Conservation (phyloP, 2,888 invertebrate species). For the Caenorhabditis drosophilae region DNA sequence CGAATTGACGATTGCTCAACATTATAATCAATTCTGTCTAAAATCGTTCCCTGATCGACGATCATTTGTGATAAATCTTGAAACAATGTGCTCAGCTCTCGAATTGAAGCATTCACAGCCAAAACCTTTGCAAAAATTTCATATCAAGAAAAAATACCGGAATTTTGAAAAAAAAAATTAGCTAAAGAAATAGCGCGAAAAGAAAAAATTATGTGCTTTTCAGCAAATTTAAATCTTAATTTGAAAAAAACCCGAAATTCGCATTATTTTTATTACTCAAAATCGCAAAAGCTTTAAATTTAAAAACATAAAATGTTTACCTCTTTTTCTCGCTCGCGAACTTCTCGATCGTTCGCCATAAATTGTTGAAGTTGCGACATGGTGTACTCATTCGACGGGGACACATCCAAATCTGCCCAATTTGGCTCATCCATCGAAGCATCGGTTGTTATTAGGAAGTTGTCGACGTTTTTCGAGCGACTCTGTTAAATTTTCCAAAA, state of each 20-base stretch:
- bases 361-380: constrained; percentile 81
- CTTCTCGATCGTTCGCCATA: constrained; percentile 75
- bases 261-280: too few species aligned
- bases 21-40: constrained; percentile 94
- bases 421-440: constrained; percentile 30
- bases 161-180: constrained; percentile 1
- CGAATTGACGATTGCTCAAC: constrained; percentile 89
- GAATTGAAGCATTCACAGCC: constrained; percentile 74
- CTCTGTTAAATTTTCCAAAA: constrained; percentile 12
- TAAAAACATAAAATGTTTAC: too few species aligned
- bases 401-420: constrained; percentile 41
- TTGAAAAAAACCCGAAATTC: too few species aligned
- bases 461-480: constrained; percentile 37
- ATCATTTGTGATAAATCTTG: constrained; percentile 83
- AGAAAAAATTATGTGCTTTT: too few species aligned
- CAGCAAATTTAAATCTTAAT: too few species aligned
- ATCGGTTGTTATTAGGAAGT: constrained; percentile 40
- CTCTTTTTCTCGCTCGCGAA: constrained; percentile 65
- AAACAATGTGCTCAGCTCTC: constrained; percentile 86
- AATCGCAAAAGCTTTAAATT: too few species aligned
- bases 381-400: constrained; percentile 68
- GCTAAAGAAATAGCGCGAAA: too few species aligned
- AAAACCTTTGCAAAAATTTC: constrained; percentile 46
- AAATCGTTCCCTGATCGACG: constrained; percentile 82
- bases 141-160: neutral